phyloP scores from a whole-genome alignment of 2,113 vertebrate species.

The Ammodytes marinus region DNA sequence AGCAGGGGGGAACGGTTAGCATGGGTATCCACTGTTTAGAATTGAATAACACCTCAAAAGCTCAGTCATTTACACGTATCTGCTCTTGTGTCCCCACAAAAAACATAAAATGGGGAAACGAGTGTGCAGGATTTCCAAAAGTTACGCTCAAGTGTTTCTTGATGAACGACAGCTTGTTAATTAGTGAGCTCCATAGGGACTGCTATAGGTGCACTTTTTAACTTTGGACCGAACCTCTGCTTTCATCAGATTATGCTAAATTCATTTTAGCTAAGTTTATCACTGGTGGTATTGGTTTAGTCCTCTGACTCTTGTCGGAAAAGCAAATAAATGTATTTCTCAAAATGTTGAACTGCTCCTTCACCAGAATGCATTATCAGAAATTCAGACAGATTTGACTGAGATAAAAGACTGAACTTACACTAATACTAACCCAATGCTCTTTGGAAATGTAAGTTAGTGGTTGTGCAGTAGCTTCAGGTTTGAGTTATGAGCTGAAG shows the following conservation, averaged over 20 bases:
- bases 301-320: background rate
- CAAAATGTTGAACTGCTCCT: background rate
- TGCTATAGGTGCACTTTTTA: background rate
- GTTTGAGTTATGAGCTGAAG: background rate
- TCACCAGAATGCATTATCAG: background rate
- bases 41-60: background rate
- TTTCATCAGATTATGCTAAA: conserved; percentile 34
- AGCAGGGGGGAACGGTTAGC: background rate
- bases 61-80: background rate
- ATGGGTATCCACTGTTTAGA: too few relatives aligned
- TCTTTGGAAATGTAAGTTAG: background rate
- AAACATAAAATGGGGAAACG: too few relatives aligned
- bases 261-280: background rate
- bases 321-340: background rate
- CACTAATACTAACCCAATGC: background rate
- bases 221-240: background rate
- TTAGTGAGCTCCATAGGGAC: background rate
- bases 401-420: background rate
- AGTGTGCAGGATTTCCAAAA: too few relatives aligned
- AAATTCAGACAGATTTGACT: background rate
- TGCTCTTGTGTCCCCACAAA: background rate
- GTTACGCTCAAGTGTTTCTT: too few relatives aligned
- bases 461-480: background rate
- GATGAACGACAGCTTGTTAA: background rate
- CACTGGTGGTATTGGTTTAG: background rate